Conservation (phyloP, 1,140 invertebrate species). For the Bradynema listronoti region DNA sequence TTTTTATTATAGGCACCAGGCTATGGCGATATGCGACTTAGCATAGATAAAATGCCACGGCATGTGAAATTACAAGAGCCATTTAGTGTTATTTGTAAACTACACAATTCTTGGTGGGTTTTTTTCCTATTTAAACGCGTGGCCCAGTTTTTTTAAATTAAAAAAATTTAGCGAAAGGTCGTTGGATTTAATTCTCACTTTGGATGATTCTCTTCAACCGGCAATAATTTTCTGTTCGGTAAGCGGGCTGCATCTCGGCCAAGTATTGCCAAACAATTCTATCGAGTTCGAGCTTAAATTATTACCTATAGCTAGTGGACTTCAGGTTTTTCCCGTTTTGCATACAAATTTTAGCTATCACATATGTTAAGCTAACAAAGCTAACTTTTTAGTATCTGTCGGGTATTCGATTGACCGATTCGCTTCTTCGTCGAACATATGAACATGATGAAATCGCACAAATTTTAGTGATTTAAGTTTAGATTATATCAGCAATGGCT, state of each 20-base stretch:
- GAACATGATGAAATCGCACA: conserved; percentile 75
- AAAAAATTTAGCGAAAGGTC: conserved; percentile 68
- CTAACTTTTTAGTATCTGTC: conserved; percentile 66
- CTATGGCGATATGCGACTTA: conserved; percentile 77
- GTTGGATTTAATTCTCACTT: conserved; percentile 73
- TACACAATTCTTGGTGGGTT: conserved; percentile 76
- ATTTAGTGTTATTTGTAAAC: conserved; percentile 73
- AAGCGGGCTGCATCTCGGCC: conserved; percentile 73
- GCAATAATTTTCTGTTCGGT: conserved; percentile 77
- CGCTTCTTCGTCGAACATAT: conserved; percentile 72
- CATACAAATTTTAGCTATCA: background rate
- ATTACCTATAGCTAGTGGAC: conserved; percentile 72
- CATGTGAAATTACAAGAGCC: conserved; percentile 73
- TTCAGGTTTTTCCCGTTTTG: conserved; percentile 63
- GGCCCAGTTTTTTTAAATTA: background rate
- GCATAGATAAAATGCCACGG: conserved; percentile 73
- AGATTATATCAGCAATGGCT: background rate
- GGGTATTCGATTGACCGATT: conserved; percentile 77
- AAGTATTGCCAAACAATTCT: conserved; percentile 68
- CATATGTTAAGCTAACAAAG: conserved; percentile 1
- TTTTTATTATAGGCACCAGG: conserved; percentile 67
- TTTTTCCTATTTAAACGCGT: conserved; percentile 22
- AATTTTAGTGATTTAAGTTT: conserved; percentile 30
- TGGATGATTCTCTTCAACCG: conserved; percentile 66
- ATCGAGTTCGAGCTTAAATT: conserved; percentile 70